Evolutionary conservation across 2,888 invertebrate genomes (phyloP).

Genomic region (Hemaris fuciformis): DNA sequence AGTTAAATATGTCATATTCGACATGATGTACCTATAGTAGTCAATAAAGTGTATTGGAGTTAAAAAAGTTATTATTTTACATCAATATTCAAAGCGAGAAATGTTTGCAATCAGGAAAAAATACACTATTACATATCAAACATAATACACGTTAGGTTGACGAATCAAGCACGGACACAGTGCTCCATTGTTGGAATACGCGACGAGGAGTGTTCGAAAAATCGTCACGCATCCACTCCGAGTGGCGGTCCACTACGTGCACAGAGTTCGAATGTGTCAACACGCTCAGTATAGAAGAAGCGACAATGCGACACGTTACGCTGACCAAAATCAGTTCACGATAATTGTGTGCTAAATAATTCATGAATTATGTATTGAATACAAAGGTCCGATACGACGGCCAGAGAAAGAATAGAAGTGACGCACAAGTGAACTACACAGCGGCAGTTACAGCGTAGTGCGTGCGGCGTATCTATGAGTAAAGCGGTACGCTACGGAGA

Average conservation of each 20-base stretch:
- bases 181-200: slow-evolving; percentile 32
- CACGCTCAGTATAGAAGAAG: slow-evolving; percentile 8
- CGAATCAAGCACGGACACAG: slow-evolving; percentile 22
- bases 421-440: neutral
- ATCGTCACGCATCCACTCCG: slow-evolving; percentile 45
- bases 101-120: too few species aligned
- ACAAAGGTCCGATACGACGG: neutral
- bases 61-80: too few species aligned
- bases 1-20: too few species aligned
- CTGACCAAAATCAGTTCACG: slow-evolving; percentile 14
- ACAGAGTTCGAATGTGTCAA: slow-evolving; percentile 27
- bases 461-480: neutral
- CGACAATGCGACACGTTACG: slow-evolving; percentile 11
- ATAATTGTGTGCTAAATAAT: slow-evolving; percentile 14
- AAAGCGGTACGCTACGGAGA: neutral
- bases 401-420: neutral
- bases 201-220: slow-evolving; percentile 35
- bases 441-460: neutral
- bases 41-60: too few species aligned
- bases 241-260: slow-evolving; percentile 39
- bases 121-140: neutral
- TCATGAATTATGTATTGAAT: slow-evolving; percentile 7
- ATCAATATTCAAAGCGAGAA: neutral
- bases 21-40: too few species aligned
- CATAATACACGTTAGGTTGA: neutral